Base-by-base conservation (phyloP, 2,113 vertebrate genomes). In the Microtus oregoni region DNA sequence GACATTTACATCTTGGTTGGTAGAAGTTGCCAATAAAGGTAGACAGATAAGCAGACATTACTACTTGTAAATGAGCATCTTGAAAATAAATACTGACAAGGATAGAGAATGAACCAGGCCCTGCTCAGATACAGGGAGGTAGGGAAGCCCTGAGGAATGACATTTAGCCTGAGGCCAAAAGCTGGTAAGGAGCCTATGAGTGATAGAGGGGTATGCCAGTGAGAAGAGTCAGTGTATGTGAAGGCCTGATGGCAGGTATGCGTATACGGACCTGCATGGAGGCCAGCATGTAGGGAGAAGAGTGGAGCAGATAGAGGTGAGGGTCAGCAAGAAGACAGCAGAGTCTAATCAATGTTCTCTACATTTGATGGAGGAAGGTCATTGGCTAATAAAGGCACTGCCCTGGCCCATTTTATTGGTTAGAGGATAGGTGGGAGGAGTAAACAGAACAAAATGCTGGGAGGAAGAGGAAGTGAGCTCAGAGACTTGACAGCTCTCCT, bases 151-250 rank as follows among this genome's bases (percentile, higher is more conserved):
- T 12, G 32, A 75, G 52, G 41, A 10, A 19, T 30, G 44, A 65
- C 77, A 19, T 2, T 50, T 44, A 85, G 65, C n/a, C 30, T 41
- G 55, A 91, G 61, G 85, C 19, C 44, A 89, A 76, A 47, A 87
- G n/a, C 1, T 12, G 20, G 63, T 30, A 70, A 76, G 47, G n/a
- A 68, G 82, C 79, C 35, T 41, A 3, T 15, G 30, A 32, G 12
- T 3, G 5, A 15, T 77, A n/a, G 47, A 93, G 50, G 35, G 58
- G 58, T 20, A 58, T 26, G 35, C 24, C 5, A 5, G 52, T 1
- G 72, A 87, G 52, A 86, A 52, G 83, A 24, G 52, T 7, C 15
- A 14, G 9, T 0, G 1, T 0, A 22, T 7, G 1, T 1, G 1
- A 8, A 77, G 52, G 32, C 13, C 20, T 1, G 47, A 65, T 5